Percentiles rank a stretch among this genome's conserved stretches.
These are phyloP conservation scores for Nestor notabilis DNA, from an alignment of 2,113 vertebrate genomes.

Conservation along the genomic window DNA sequence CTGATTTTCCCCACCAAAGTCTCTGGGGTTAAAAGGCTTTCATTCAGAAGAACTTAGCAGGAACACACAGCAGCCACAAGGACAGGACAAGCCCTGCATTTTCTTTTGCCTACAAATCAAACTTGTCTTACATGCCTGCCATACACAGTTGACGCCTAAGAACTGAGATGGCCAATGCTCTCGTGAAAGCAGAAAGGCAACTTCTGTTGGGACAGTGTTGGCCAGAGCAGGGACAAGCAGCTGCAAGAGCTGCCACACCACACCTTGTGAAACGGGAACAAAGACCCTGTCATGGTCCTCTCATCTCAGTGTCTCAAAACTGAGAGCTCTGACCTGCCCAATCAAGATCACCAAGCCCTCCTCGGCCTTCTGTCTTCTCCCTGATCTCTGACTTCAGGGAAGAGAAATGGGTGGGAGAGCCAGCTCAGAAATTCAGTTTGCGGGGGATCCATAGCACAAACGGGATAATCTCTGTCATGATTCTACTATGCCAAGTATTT, in stretches of 20 bases:
- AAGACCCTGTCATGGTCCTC: rapidly evolving
- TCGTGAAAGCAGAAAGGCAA: background rate
- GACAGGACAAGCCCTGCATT: background rate
- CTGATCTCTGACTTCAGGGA: background rate
- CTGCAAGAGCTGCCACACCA: background rate
- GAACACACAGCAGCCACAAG: background rate
- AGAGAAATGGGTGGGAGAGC: background rate
- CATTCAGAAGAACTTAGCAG: background rate
- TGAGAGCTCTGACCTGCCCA: background rate
- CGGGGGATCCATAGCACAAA: background rate
- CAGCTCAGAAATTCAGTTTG: background rate
- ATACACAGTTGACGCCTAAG: rapidly evolving
- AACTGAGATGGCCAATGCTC: background rate
- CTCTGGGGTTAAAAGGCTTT: background rate
- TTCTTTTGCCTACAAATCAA: background rate
- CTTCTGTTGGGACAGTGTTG: background rate
- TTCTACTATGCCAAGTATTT: background rate
- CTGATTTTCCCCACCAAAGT: background rate
- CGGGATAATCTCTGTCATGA: rapidly evolving
- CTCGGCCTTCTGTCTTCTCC: background rate
- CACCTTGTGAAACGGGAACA: background rate
- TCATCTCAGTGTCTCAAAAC: background rate
- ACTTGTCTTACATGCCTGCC: background rate
- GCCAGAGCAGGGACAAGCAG: background rate
- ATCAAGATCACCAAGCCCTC: background rate